These are phyloP conservation scores for Caenorhabditis elegans DNA, from an alignment of 1,140 invertebrate species.

Conservation along the genomic window WBcel235 BX284604.4:5359001-5359500, in stretches of 20 bases:
- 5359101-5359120: conserved; percentile 83
- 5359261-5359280: too few relatives aligned
- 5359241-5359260: neutral
- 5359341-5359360: too few relatives aligned
- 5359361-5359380: too few relatives aligned
- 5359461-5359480: too few relatives aligned
- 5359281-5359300: too few relatives aligned
- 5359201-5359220: conserved; percentile 36
- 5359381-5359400: too few relatives aligned
- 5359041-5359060: conserved; percentile 75
- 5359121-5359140: conserved; percentile 84
- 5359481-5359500: too few relatives aligned
- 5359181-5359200: neutral
- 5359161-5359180: conserved; percentile 72
- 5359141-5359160: conserved; percentile 82
- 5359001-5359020: conserved; percentile 73
- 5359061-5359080: conserved; percentile 79
- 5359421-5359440: too few relatives aligned
- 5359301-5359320: too few relatives aligned
- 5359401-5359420: too few relatives aligned
- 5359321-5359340: too few relatives aligned
- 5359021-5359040: conserved; percentile 76
- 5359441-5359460: too few relatives aligned
- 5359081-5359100: conserved; percentile 71
- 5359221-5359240: conserved; percentile 37